Conservation (phyloP, 2,888 invertebrate genomes). For the Megalurothrips usitatus region DNA sequence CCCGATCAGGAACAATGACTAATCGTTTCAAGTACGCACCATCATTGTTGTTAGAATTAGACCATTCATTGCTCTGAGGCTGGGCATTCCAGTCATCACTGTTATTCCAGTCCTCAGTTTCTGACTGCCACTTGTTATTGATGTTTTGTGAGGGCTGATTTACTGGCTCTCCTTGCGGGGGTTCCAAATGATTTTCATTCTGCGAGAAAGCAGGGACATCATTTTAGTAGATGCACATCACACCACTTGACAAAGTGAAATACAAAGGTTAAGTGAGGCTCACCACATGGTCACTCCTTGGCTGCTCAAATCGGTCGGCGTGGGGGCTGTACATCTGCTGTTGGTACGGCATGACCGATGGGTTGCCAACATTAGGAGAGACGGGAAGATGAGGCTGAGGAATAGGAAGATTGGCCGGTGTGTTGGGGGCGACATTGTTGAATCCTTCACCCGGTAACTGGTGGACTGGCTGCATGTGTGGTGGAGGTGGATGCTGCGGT, state of each 20-base stretch:
- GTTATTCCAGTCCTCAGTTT: neutral
- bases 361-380: neutral
- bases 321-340: conserved; percentile 14
- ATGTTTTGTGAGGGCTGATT: neutral
- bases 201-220: neutral
- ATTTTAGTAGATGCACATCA: neutral
- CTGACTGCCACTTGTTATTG: neutral
- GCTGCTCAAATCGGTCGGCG: neutral
- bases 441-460: neutral
- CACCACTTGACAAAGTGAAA: too few species aligned
- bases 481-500: neutral
- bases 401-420: neutral
- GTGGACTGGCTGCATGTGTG: conserved; percentile 7
- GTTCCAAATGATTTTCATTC: neutral
- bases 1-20: neutral
- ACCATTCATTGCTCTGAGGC: neutral
- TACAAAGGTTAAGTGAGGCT: neutral
- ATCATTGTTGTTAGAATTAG: neutral
- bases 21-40: neutral
- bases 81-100: neutral
- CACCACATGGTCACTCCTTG: neutral
- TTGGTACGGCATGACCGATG: neutral
- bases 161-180: neutral
- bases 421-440: neutral
- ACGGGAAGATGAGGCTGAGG: neutral